These are phyloP conservation scores for Drosophila teissieri DNA, from an alignment of 1,140 invertebrate genomes.

Conservation along the genomic window DNA sequence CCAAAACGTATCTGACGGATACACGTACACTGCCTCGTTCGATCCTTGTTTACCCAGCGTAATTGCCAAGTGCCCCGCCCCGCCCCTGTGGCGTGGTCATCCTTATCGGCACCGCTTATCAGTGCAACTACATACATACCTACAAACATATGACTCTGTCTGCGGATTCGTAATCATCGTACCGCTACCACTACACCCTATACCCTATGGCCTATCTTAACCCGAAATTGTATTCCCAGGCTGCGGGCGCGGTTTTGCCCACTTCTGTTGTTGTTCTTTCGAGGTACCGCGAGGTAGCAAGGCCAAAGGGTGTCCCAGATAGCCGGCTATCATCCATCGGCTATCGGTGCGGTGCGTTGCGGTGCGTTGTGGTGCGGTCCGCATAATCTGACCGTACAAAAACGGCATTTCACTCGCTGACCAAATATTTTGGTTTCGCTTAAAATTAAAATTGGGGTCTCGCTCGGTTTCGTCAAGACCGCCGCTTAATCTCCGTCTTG, in stretches of 20 bases:
- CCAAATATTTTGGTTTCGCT: conserved; percentile 43
- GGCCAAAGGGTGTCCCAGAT: conserved; percentile 19
- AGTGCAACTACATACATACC: not conserved
- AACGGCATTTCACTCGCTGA: conserved; percentile 6
- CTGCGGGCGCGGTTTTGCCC: conserved; percentile 32
- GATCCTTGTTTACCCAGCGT: conserved; percentile 1
- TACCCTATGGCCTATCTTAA: too few relatives aligned
- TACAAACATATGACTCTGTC: conserved; percentile 5
- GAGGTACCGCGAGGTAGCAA: conserved; percentile 17
- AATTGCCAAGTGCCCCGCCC: conserved; percentile 1
- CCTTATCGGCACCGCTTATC: conserved; percentile 23
- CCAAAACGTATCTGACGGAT: conserved; percentile 11
- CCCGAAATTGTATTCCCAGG: conserved; percentile 46
- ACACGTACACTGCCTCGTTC: conserved; percentile 5
- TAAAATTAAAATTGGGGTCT: conserved; percentile 19
- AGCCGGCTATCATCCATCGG: conserved; percentile 5
- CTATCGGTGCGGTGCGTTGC: not conserved
- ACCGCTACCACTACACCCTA: not conserved
- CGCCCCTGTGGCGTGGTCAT: conserved; percentile 1
- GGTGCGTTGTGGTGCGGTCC: conserved; percentile 13
- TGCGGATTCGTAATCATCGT: conserved; percentile 1
- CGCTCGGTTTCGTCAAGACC: conserved; percentile 5
- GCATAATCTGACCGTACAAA: conserved; percentile 7
- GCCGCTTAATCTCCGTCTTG: conserved; percentile 25
- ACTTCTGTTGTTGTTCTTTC: conserved; percentile 5